Evolutionary conservation across 2,113 vertebrate genomes (phyloP), one percentile per base, ranked within the genome.

Genomic region (Saccopteryx leptura): DNA sequence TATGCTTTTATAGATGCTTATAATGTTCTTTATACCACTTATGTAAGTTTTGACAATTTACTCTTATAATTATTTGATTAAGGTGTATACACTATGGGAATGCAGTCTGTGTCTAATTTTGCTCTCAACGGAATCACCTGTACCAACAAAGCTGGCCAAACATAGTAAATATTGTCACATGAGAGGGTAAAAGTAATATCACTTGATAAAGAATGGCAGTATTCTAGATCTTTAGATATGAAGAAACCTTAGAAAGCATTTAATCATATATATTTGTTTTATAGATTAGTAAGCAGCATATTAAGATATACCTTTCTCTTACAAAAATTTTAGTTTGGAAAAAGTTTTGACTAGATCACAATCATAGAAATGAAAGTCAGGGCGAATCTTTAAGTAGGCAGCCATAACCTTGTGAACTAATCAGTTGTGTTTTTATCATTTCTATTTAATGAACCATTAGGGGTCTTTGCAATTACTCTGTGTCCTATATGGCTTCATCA

Each of bases 321-420:
- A 60, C 26, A 88, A 68, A 93, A 88, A 68, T 80, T 81, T 63
- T 65, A 39, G 72, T 56, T 88, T 93, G 58, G n/a, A 65, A 82
- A 76, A 56, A 81, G 50, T 52, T 72, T 72, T n/a, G 7, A 68
- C 39, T 60, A 50, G 33, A 13, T 68, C 50, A 21, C 46, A 78
- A 9, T 68, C 26, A 86, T 48, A 60, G 82, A 86, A 54, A 86
- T 78, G 14, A 86, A 58, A 78, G 18, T 9, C 2, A 19, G 50
- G 52, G 19, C 24, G n/a, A 46, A 4, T 65, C 4, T 56, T 76
- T 48, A 21, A 78, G 26, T 56, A 86, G 68, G 50, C 60, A 56
- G 18, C 60, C 21, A 33, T 60, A 85, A n/a, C 11, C 23, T 23
- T 92, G n/a, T 52, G 26, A 83, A 68, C n/a, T 50, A 72, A 82